These are phyloP conservation scores for Hylia prasina DNA, from an alignment of 2,113 vertebrate species.

Conservation along the genomic window DNA sequence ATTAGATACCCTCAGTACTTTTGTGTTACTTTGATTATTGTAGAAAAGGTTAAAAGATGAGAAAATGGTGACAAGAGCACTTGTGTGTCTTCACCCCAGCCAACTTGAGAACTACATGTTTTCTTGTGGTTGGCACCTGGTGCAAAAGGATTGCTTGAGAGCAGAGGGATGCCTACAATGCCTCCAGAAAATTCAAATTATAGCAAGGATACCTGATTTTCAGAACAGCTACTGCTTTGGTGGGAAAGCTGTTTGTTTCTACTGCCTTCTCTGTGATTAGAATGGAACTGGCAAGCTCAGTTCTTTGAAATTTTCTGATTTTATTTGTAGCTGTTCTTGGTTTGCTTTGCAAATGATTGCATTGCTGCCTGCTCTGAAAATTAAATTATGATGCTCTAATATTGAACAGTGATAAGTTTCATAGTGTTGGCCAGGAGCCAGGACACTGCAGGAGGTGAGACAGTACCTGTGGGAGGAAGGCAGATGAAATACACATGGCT, in stretches of 20 bases:
- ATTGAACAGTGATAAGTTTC: background rate
- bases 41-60: background rate
- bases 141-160: background rate
- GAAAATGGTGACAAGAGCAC: background rate
- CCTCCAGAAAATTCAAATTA: background rate
- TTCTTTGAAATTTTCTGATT: background rate
- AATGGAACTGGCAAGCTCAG: background rate
- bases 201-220: background rate
- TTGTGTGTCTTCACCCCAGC: background rate
- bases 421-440: background rate
- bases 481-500: background rate
- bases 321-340: background rate
- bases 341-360: background rate
- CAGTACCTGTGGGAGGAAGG: accelerated
- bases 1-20: background rate
- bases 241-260: background rate
- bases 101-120: background rate
- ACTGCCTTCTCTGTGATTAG: background rate
- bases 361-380: background rate
- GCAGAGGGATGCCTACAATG: background rate
- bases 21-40: background rate
- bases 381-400: background rate
- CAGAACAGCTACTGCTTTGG: background rate
- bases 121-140: background rate
- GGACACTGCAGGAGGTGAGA: background rate